Evolutionary conservation across 2,888 invertebrate genomes (phyloP), one percentile per base, ranked within the genome.

Genomic region (Cosmorhoe ocellata): DNA sequence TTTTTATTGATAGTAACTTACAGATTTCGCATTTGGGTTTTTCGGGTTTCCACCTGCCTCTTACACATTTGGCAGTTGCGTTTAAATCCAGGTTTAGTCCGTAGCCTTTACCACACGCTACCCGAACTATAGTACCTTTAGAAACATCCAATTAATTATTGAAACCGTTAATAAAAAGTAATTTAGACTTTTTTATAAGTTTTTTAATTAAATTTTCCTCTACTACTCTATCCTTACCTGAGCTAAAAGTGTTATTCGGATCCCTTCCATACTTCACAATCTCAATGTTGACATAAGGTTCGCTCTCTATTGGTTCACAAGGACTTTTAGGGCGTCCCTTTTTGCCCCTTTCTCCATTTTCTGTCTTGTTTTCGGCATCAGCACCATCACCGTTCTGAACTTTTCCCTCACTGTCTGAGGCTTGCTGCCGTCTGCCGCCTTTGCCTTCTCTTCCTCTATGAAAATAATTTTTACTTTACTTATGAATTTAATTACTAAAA

Each of bases 21-120:
- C 96, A 89, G 70, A 96, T 94, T 69, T 93, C 91, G 77, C 97
- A 98, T 64, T 92, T 92, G 0, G 97, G 97, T 63, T 93, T 94
- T 55, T 93, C 92, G 0, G 96, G 96, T 66, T 94, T 95, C 97
- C 97, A 97, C 59, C 94, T 92, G 0, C 97, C 97, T 56, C 95
- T 91, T 2, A 94, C 93, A 75, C 98, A 98, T 68, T 94, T 94
- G 0, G 95, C 95, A 0, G 96, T 96, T 2, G 92, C 92, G 71
- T 96, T 96, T 44, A 91, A 90, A 47, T 93, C 93, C 54, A 96
- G 87, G 74, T 96, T 96, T 2, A 95, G 83, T 8, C 93, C 93
- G 67, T 95, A 96, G 2, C 96, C 96, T 59, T 94, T 93, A 0
- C 93, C 93, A 73, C 96, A 97, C 0, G 94, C 93, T 28, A 96